Evolutionary conservation across 2,797 vertebrate species (phyloP), one percentile per base, ranked within the genome.

Genomic region (Ibycter americanus): DNA sequence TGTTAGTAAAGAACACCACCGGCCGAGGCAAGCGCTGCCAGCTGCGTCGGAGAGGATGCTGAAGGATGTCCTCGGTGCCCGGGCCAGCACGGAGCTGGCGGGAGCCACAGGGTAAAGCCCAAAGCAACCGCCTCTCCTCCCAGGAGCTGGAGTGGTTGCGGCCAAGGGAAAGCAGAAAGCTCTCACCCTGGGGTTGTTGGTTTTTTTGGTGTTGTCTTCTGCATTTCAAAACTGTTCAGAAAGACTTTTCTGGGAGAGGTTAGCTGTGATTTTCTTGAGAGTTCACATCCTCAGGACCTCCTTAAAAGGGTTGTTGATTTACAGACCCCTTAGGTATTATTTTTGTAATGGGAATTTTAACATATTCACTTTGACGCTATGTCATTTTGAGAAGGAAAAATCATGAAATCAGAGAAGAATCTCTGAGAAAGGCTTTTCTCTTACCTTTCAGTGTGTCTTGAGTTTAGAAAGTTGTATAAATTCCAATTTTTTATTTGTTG

Each of bases 341-440:
- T 89, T 92, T 54, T 32, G 4, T 55, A 31, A 44, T 10, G 29
- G 46, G 67, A 65, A 42, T 66, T 70, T 55, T 54, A 70, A 67
- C 0, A 0, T 27, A 3, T 3, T 40, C 34, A 2, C 52, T 38
- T 46, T 0, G 2, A 12, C 18, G 5, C 32, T 54, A 1, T 15
- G 2, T 38, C 27, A 19, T 44, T 87, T 82, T 46, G 42, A 65
- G 67, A 49, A 82, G 38, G 46, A 84, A 68, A 82, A 76, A 22
- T 7, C 8, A 5, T 19, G 44, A 87, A 49, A 70, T 8, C 8
- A 31, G 56, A 13, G 15, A 49, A 74, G 58, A 56, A 85, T n/a
- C n/a, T n/a, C n/a, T n/a, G 44, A 34, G 29, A 58, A 65, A 51
- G 56, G 2, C 3, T 46, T 80, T 83, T 77, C 19, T 40, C 11